Percentiles rank a stretch among this genome's conserved stretches.
Evolutionary conservation across 2,888 invertebrate genomes (phyloP).

Genomic region (Drosophila pseudotalamancana): DNA sequence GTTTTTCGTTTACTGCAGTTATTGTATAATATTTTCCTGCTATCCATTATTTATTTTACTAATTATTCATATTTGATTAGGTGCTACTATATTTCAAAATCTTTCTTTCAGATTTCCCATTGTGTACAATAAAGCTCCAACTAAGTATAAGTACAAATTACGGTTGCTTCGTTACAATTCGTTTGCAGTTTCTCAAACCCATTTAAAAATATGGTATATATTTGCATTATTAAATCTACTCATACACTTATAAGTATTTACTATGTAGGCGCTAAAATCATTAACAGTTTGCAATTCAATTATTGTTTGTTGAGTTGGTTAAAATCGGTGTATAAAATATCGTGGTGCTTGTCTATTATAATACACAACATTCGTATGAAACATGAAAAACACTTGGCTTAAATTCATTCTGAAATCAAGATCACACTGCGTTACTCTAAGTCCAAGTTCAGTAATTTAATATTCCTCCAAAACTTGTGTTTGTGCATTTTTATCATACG

Average conservation of each 20-base stretch:
- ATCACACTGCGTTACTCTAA: conserved; percentile 53
- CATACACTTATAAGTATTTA: conserved; percentile 20
- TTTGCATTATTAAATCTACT: conserved; percentile 30
- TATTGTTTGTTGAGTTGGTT: conserved; percentile 53
- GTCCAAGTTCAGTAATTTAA: conserved; percentile 35
- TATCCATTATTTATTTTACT: not conserved
- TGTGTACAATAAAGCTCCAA: conserved; percentile 13
- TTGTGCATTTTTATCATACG: conserved; percentile 10
- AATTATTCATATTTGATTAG: conserved; percentile 8
- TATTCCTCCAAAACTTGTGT: conserved; percentile 67
- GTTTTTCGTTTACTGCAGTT: conserved; percentile 18
- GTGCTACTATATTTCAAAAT: conserved; percentile 15
- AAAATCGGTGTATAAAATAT: conserved; percentile 82
- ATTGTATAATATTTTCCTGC: conserved; percentile 4
- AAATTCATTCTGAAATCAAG: conserved; percentile 59
- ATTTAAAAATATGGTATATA: conserved; percentile 61
- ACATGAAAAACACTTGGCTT: conserved; percentile 51
- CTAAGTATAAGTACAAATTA: conserved; percentile 19
- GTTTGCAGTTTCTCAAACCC: conserved; percentile 40
- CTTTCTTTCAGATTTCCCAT: conserved; percentile 7
- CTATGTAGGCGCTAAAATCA: conserved; percentile 54
- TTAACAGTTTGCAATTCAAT: conserved; percentile 63
- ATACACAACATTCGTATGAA: conserved; percentile 15
- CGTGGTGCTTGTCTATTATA: conserved; percentile 34
- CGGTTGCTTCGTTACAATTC: conserved; percentile 6